Evolutionary conservation across 2,888 invertebrate species (phyloP).

Genomic region (Cremastobaeus sp.): DNA sequence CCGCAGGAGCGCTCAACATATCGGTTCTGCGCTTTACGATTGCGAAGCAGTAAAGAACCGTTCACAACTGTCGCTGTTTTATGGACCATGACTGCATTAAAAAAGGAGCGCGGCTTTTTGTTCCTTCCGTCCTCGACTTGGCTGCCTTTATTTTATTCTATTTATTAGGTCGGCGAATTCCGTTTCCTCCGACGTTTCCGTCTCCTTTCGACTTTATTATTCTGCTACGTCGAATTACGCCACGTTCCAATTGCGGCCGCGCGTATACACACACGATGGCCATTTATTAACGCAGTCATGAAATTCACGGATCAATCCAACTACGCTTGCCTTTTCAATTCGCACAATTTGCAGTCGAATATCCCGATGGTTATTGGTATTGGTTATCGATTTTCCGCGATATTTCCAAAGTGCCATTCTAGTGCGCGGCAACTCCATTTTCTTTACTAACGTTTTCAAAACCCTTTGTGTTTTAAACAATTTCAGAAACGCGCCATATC

Average conservation of each 20-base stretch:
- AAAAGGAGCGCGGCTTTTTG: constrained; percentile 42
- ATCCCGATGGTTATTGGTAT: constrained; percentile 8
- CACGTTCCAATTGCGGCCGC: constrained; percentile 11
- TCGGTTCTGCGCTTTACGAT: constrained; percentile 68
- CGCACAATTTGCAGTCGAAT: constrained; percentile 42
- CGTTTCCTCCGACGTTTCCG: neutral
- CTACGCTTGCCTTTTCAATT: constrained; percentile 37
- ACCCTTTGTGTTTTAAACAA: constrained; percentile 24
- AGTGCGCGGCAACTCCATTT: constrained; percentile 7
- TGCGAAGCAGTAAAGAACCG: constrained; percentile 69
- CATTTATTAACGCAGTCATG: constrained; percentile 32
- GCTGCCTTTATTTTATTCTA: constrained; percentile 16
- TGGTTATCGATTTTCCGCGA: constrained; percentile 37
- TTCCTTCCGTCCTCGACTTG: neutral
- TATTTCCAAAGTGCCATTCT: constrained; percentile 27
- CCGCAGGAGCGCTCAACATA: constrained; percentile 35
- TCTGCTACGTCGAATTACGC: neutral
- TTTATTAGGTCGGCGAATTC: constrained; percentile 13
- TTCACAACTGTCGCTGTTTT: constrained; percentile 70
- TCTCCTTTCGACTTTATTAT: neutral
- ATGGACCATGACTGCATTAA: constrained; percentile 66
- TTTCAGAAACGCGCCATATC: too few species aligned
- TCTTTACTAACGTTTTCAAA: constrained; percentile 22
- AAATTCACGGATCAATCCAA: constrained; percentile 32
- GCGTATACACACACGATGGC: neutral